Percentiles rank a stretch among this genome's conserved stretches.
Evolutionary conservation across 2,113 vertebrate genomes (phyloP).

Genomic region (Cyphomyrus plagiostoma): DNA sequence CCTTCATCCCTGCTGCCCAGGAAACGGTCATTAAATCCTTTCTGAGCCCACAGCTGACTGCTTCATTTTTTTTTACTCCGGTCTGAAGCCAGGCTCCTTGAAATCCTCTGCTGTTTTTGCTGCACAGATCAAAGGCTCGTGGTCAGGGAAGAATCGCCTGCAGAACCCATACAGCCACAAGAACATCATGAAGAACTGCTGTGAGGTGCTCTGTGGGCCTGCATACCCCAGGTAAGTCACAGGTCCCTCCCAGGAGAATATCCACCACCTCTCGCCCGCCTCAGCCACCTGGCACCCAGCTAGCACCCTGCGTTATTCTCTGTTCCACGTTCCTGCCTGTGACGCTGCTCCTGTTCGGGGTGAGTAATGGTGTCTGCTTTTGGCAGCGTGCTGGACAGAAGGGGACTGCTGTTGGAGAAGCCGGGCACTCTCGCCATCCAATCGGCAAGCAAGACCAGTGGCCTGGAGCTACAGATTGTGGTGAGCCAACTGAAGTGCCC

Average conservation of each 20-base stretch:
- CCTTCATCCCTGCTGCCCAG: background rate
- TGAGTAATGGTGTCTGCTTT: background rate
- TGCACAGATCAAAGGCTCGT: conserved; percentile 92
- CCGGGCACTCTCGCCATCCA: conserved; percentile 26
- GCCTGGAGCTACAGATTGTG: conserved; percentile 48
- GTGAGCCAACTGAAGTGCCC: conserved; percentile 39
- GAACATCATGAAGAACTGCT: conserved; percentile 93
- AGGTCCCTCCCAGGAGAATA: background rate
- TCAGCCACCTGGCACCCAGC: background rate
- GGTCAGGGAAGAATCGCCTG: conserved; percentile 93
- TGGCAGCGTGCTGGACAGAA: conserved; percentile 65
- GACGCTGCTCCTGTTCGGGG: background rate
- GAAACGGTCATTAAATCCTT: background rate
- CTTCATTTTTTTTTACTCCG: background rate
- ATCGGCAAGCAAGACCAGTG: conserved; percentile 34
- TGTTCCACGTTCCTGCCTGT: too few relatives aligned
- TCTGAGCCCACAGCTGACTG: background rate
- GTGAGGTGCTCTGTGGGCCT: conserved; percentile 92
- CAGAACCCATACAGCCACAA: conserved; percentile 97
- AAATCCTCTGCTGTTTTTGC: conserved; percentile 12
- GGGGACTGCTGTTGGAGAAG: conserved; percentile 58
- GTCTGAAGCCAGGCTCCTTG: background rate
- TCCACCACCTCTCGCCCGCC: background rate
- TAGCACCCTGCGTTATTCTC: background rate
- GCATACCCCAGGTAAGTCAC: conserved; percentile 77